phyloP scores from a whole-genome alignment of 2,797 vertebrate species.

The Cuniculus paca region DNA sequence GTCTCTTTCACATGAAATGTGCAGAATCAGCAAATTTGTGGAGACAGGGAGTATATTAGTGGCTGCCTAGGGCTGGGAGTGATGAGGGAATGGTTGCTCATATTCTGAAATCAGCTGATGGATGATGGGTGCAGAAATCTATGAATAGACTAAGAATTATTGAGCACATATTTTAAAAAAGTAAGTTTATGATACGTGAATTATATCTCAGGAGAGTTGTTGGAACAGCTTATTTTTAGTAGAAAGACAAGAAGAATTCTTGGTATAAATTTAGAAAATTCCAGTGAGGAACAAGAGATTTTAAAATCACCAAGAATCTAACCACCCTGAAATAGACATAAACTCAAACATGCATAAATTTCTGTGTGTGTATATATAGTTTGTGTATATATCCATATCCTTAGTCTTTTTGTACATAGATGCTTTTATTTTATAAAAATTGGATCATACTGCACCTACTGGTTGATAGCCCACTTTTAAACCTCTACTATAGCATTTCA shows the following conservation, averaged over 20 bases:
- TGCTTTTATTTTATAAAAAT: slow-evolving; percentile 7
- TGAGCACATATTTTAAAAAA: not conserved
- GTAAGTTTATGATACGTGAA: not conserved
- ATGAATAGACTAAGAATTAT: not conserved
- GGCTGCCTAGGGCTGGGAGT: not conserved
- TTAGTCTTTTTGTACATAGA: not conserved
- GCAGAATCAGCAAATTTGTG: not conserved
- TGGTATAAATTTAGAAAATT: slow-evolving; percentile 2
- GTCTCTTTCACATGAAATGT: not conserved
- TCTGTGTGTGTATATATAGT: not conserved
- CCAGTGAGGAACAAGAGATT: not conserved
- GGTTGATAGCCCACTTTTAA: not conserved
- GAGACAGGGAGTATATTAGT: not conserved
- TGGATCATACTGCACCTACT: not conserved
- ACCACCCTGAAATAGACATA: not conserved
- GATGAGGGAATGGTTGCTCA: not conserved
- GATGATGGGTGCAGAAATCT: not conserved
- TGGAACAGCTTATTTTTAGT: not conserved
- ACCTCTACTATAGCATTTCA: not conserved
- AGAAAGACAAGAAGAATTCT: not conserved
- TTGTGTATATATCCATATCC: not conserved
- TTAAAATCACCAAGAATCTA: slow-evolving; percentile 8
- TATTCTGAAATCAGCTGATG: not conserved
- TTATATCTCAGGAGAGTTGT: not conserved
- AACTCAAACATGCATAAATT: not conserved